Evolutionary conservation across 1,140 invertebrate species (phyloP).

Genomic region (Charaxes varanes): DNA sequence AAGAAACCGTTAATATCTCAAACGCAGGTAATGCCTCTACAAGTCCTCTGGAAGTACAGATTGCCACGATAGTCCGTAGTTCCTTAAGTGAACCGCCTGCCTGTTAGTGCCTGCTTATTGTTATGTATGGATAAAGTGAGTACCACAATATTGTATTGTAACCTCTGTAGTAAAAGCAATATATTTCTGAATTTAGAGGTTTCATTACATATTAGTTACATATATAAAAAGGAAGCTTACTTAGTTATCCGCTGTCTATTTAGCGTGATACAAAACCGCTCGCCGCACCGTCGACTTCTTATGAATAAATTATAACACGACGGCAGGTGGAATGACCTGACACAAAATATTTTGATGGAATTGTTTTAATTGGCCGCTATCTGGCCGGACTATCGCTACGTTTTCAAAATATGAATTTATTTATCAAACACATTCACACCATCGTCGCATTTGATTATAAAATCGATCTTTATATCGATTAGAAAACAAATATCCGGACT

Average conservation of each 20-base stretch:
- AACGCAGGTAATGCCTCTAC: too few relatives aligned
- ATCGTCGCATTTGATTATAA: conserved; percentile 48
- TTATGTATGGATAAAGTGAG: too few relatives aligned
- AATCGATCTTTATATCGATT: conserved; percentile 51
- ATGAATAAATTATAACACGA: conserved; percentile 61
- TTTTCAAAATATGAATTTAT: conserved; percentile 62
- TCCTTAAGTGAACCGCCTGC: too few relatives aligned
- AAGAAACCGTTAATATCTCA: too few relatives aligned
- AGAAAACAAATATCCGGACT: conserved; percentile 56
- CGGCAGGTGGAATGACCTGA: conserved; percentile 70
- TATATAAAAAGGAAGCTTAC: too few relatives aligned
- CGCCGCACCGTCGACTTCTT: conserved; percentile 42
- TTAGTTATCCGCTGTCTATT: conserved; percentile 1
- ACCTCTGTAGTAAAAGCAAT: too few relatives aligned
- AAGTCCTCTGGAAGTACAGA: too few relatives aligned
- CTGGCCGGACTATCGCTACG: conserved; percentile 50
- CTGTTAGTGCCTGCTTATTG: too few relatives aligned
- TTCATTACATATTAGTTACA: too few relatives aligned
- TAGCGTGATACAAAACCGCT: conserved; percentile 18
- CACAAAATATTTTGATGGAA: conserved; percentile 73
- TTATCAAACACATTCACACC: conserved; percentile 52
- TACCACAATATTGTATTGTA: too few relatives aligned
- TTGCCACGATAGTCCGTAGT: too few relatives aligned
- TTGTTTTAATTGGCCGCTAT: conserved; percentile 71
- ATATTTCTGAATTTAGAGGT: too few relatives aligned